phyloP scores from a whole-genome alignment of 2,888 invertebrate species.

The Noctuana brunneofusca region DNA sequence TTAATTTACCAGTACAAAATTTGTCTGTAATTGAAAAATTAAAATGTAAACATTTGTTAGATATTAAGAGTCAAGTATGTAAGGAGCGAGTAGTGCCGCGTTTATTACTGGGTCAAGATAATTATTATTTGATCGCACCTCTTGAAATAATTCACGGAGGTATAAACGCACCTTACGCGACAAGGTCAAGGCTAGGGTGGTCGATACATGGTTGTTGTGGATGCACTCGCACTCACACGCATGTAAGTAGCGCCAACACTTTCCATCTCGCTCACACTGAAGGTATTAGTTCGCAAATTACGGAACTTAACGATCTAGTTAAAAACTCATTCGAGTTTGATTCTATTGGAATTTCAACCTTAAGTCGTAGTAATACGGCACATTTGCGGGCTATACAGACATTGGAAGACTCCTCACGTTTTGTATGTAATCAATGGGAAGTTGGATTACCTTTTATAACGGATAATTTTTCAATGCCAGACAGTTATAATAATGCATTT shows the following conservation, averaged over 20 bases:
- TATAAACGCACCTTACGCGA: background rate
- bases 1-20: slow-evolving; percentile 1
- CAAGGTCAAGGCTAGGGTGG: background rate
- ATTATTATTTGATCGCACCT: slow-evolving; percentile 1
- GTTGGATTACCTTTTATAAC: background rate
- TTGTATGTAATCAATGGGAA: background rate
- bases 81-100: background rate
- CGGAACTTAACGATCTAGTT: background rate
- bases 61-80: background rate
- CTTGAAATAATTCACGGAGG: background rate
- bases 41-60: slow-evolving; percentile 1
- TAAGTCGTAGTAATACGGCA: slow-evolving; percentile 10
- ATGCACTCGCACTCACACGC: background rate
- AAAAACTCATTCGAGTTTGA: background rate
- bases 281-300: background rate
- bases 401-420: background rate
- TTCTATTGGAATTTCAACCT: slow-evolving; percentile 29
- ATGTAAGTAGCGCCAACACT: background rate
- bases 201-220: slow-evolving; percentile 3
- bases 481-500: background rate
- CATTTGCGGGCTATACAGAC: background rate
- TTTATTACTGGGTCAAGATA: background rate
- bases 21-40: background rate
- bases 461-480: background rate
- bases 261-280: background rate